These are phyloP conservation scores for Clepsis dumicolana DNA, from an alignment of 2,888 invertebrate genomes.

Conservation along the genomic window DNA sequence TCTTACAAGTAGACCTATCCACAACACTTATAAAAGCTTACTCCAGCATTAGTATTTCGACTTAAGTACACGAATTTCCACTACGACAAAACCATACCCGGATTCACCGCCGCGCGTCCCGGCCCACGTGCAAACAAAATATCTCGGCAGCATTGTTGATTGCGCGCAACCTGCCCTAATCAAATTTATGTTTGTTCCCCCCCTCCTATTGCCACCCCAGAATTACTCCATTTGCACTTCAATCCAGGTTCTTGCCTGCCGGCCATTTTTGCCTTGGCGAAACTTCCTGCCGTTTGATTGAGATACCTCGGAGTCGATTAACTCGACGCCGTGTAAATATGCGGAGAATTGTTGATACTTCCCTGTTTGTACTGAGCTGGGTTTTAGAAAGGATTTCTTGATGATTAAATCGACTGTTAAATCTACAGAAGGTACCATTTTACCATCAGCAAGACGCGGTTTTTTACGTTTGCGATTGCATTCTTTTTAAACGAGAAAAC, in stretches of 20 bases:
- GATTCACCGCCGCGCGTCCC: slow-evolving; percentile 45
- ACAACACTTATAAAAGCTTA: too few relatives aligned
- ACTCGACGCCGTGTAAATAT: slow-evolving; percentile 19
- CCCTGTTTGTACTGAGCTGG: slow-evolving; percentile 19
- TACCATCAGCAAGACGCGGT: too few relatives aligned
- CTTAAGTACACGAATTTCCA: not conserved
- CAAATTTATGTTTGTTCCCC: slow-evolving; percentile 79
- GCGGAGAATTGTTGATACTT: slow-evolving; percentile 21
- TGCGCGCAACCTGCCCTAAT: slow-evolving; percentile 79
- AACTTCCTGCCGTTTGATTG: slow-evolving; percentile 53
- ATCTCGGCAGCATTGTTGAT: slow-evolving; percentile 65
- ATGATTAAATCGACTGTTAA: not conserved
- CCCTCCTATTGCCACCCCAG: slow-evolving; percentile 51
- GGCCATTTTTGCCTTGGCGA: slow-evolving; percentile 76
- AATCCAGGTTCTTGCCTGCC: slow-evolving; percentile 82
- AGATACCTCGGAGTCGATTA: slow-evolving; percentile 41
- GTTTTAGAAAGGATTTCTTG: not conserved
- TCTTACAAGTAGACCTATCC: too few relatives aligned
- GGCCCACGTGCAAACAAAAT: slow-evolving; percentile 68
- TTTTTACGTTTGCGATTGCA: too few relatives aligned
- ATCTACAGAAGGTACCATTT: too few relatives aligned
- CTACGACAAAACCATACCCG: slow-evolving; percentile 42
- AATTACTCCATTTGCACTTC: slow-evolving; percentile 85
- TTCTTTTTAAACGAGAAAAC: too few relatives aligned
- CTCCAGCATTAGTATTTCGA: too few relatives aligned